Conservation (phyloP, 2,113 vertebrate genomes). For the Ictalurus punctatus region DNA sequence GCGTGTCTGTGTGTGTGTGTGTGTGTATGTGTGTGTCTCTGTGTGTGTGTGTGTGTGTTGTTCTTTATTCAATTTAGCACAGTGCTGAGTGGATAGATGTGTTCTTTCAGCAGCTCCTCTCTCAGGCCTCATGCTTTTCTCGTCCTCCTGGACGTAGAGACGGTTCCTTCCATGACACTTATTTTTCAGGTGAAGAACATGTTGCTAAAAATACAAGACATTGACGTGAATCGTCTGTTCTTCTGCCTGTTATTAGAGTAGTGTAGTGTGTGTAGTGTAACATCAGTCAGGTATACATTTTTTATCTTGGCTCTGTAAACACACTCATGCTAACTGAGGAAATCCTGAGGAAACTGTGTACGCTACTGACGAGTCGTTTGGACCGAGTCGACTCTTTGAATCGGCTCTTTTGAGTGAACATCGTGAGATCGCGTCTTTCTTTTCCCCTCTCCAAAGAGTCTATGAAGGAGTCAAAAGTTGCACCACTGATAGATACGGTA, state of each 20-base stretch:
- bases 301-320: not conserved
- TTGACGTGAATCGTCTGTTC: too few species aligned
- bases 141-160: not conserved
- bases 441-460: too few species aligned
- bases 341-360: too few species aligned
- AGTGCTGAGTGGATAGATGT: not conserved
- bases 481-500: too few species aligned
- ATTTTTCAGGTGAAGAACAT: not conserved
- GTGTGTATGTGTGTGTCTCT: not conserved
- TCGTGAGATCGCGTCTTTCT: too few species aligned
- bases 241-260: too few species aligned
- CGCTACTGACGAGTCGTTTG: too few species aligned
- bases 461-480: too few species aligned
- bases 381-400: not conserved
- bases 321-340: not conserved
- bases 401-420: too few species aligned
- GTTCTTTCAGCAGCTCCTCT: not conserved
- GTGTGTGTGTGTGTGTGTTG: not conserved
- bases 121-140: not conserved
- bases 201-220: not conserved
- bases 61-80: not conserved
- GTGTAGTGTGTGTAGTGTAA: too few species aligned
- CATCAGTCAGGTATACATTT: too few species aligned
- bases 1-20: not conserved
- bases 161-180: not conserved